phyloP scores from a whole-genome alignment of 1,140 invertebrate species.

The Pararge aegeria region DNA sequence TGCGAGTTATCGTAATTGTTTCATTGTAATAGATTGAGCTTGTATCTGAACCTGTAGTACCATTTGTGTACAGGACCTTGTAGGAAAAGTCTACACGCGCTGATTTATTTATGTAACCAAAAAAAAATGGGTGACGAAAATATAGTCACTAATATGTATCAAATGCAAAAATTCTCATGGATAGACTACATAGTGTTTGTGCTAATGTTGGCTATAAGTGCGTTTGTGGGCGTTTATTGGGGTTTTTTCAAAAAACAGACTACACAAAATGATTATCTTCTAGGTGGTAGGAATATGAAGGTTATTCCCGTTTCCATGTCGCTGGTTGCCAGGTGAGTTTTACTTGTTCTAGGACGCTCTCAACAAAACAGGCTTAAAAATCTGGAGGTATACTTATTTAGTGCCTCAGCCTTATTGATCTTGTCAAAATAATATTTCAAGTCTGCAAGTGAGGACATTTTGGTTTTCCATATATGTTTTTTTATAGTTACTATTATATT shows the following conservation, averaged over 20 bases:
- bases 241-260: constrained; percentile 84
- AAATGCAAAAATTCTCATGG: constrained; percentile 83
- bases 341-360: no score
- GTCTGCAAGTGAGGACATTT: no score
- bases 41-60: constrained; percentile 45
- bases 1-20: constrained; percentile 78
- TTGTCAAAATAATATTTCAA: no score
- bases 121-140: constrained; percentile 46
- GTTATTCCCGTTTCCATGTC: constrained; percentile 88
- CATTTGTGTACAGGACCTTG: constrained; percentile 51
- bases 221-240: constrained; percentile 86
- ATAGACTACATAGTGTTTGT: constrained; percentile 86
- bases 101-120: neutral
- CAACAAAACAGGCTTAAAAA: no score
- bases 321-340: constrained; percentile 85
- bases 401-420: no score
- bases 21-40: constrained; percentile 74
- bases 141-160: constrained; percentile 44
- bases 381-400: no score
- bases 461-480: no score
- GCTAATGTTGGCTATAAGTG: constrained; percentile 85
- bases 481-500: no score
- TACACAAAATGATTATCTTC: constrained; percentile 85
- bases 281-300: constrained; percentile 89
- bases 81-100: constrained; percentile 5